These are phyloP conservation scores for Zaprionus vittiger DNA, from an alignment of 1,140 invertebrate species.

Conservation along the genomic window DNA sequence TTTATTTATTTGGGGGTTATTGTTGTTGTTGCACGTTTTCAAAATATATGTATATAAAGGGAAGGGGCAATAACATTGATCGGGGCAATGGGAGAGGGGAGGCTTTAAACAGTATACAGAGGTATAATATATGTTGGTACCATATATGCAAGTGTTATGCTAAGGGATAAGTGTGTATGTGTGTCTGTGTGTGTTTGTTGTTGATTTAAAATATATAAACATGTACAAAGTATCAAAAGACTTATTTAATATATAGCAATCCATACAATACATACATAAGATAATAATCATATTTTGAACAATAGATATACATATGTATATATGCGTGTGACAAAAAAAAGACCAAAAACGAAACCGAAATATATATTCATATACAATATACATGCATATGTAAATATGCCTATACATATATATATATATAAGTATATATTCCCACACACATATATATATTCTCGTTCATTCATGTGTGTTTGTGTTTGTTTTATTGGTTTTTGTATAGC, in stretches of 20 bases:
- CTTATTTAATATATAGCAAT: slow-evolving; percentile 79
- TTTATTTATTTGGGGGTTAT: slow-evolving; percentile 29
- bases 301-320: slow-evolving; percentile 53
- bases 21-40: slow-evolving; percentile 48
- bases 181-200: slow-evolving; percentile 4
- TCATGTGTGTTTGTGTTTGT: slow-evolving; percentile 48
- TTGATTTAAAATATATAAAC: slow-evolving; percentile 72
- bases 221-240: slow-evolving; percentile 82
- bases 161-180: slow-evolving; percentile 43
- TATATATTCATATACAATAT: slow-evolving; percentile 26
- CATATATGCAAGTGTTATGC: slow-evolving; percentile 66
- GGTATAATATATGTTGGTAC: slow-evolving; percentile 47
- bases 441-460: not conserved
- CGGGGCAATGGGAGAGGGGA: slow-evolving; percentile 31
- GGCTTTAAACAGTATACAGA: slow-evolving; percentile 30
- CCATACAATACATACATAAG: slow-evolving; percentile 75
- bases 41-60: slow-evolving; percentile 49
- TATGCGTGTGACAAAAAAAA: slow-evolving; percentile 41
- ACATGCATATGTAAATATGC: slow-evolving; percentile 23
- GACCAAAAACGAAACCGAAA: slow-evolving; percentile 15
- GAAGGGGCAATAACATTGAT: slow-evolving; percentile 61
- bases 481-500: slow-evolving; percentile 64
- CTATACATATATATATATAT: slow-evolving; percentile 19
- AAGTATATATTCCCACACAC: slow-evolving; percentile 9
- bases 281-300: slow-evolving; percentile 76